Evolutionary conservation across 2,113 vertebrate species (phyloP), one percentile per base, ranked within the genome.

Genomic region (Chloroceryle aenea): DNA sequence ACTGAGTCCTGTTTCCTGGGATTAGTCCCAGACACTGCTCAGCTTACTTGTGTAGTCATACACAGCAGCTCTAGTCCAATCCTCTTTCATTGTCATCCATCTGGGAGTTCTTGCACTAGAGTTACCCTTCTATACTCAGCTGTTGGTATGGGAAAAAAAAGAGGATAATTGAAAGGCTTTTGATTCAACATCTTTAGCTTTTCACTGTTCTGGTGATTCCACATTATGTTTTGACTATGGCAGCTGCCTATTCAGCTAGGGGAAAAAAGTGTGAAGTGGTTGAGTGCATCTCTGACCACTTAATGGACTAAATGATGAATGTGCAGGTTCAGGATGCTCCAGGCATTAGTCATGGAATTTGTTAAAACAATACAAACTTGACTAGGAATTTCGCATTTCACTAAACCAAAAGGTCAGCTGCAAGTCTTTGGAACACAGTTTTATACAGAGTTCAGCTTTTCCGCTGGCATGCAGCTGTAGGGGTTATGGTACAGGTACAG

Each of bases 141-240:
- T 47, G 14, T 29, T 52, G 43, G 7, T 58, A 23, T 50, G 12
- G 2, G 61, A 7, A 14, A 50, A 73, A 30, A 82, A 66, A 14
- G 7, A 9, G 52, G 20, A 32, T 25, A 82, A 47, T 12, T 32
- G 26, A 58, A 72, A 76, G 8, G 10, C 6, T 64, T 85, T 67
- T 85, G 27, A 12, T 82, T 7, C 69, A 68, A 50, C n/a, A 78
- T 6, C 42, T 17, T 29, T 63, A 73, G 16, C 2, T 17, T 79
- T 47, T 66, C 58, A 48, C 11, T 59, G 23, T 61, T 71, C 18
- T 73, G 27, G 14, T 64, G 21, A 43, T 85, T 79, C 25, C 11
- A 50, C 0, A 0, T 55, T 10, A 25, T 1, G 1, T 61, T 89
- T 90, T 48, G 40, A 30, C n/a, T 73, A 14, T 15, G 13, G 19